Evolutionary conservation across 2,113 vertebrate species (phyloP).

Genomic region (Chelonoidis abingdonii): DNA sequence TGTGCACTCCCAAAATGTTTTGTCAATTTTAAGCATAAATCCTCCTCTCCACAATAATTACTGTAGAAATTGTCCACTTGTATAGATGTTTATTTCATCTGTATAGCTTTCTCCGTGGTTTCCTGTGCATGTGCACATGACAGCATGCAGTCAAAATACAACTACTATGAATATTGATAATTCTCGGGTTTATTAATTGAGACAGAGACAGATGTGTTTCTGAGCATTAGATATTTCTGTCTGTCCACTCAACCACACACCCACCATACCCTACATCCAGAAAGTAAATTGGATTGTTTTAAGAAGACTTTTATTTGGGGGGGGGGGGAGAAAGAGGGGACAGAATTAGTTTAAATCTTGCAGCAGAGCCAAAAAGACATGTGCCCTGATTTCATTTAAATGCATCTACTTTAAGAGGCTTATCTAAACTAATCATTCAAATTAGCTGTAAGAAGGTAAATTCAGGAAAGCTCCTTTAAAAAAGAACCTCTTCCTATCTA

Average conservation of each 20-base stretch:
- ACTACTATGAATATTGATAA: slow-evolving; percentile 75
- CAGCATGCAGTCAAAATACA: slow-evolving; percentile 48
- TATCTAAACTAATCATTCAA: slow-evolving; percentile 87
- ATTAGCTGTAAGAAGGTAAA: slow-evolving; percentile 85
- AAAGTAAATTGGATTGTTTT: slow-evolving; percentile 58
- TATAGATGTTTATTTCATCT: slow-evolving; percentile 3
- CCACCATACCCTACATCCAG: slow-evolving; percentile 33
- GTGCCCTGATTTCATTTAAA: slow-evolving; percentile 85
- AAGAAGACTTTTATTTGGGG: slow-evolving; percentile 73
- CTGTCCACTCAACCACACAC: slow-evolving; percentile 62
- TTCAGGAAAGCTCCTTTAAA: slow-evolving; percentile 78
- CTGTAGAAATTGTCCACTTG: slow-evolving; percentile 22
- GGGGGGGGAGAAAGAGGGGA: not conserved
- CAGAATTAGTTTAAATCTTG: slow-evolving; percentile 75
- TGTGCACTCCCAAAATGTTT: slow-evolving; percentile 58
- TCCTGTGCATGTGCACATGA: not conserved
- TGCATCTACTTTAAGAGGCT: slow-evolving; percentile 84
- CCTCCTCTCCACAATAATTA: not conserved
- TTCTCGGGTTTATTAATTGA: slow-evolving; percentile 73
- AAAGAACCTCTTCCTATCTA: slow-evolving; percentile 38
- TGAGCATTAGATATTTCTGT: slow-evolving; percentile 59
- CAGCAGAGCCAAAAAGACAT: slow-evolving; percentile 76
- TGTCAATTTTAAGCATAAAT: slow-evolving; percentile 54
- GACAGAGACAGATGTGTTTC: slow-evolving; percentile 64
- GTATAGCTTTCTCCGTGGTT: slow-evolving; percentile 32